Percentiles rank a stretch among this genome's conserved stretches.
Conservation (phyloP, 1,140 invertebrate species). For the Psilanteris sp. region DNA sequence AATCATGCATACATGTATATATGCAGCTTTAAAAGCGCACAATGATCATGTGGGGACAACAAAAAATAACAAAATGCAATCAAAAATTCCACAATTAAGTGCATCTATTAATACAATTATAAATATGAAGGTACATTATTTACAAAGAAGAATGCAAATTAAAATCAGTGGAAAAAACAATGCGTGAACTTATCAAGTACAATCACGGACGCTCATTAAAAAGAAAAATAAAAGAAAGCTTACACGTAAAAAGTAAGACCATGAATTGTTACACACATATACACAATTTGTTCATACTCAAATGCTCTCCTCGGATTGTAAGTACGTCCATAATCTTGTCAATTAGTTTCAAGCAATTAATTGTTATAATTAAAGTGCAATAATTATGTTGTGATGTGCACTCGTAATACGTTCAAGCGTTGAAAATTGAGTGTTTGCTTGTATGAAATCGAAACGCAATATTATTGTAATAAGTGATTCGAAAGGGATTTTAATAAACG, state of each 20-base stretch:
- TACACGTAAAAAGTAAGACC: conserved; percentile 28
- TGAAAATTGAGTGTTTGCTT: too few species aligned
- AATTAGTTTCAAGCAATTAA: conserved; percentile 74
- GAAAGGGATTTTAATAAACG: too few species aligned
- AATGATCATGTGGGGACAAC: conserved; percentile 45
- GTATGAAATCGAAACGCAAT: too few species aligned
- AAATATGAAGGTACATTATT: conserved; percentile 66
- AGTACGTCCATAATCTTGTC: conserved; percentile 69
- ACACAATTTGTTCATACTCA: conserved; percentile 57
- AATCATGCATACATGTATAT: conserved; percentile 58
- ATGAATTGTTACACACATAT: conserved; percentile 56
- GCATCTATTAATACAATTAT: conserved; percentile 73
- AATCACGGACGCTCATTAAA: conserved; percentile 49
- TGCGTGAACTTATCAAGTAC: conserved; percentile 65
- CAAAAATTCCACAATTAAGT: conserved; percentile 71
- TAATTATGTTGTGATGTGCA: conserved; percentile 16
- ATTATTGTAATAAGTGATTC: too few species aligned
- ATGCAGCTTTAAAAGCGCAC: conserved; percentile 26
- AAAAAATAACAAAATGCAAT: conserved; percentile 74
- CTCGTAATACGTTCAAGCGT: conserved; percentile 21
- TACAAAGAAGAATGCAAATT: conserved; percentile 48
- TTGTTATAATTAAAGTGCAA: conserved; percentile 56
- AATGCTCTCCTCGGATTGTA: conserved; percentile 74
- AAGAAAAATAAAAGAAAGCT: conserved; percentile 54
- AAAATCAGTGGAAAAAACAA: conserved; percentile 34